A percentile compares a stretch with the other conserved stretches of the same genome.
Evolutionary conservation across 2,888 invertebrate genomes (phyloP).

Genomic region (Nemurella pictetii): DNA sequence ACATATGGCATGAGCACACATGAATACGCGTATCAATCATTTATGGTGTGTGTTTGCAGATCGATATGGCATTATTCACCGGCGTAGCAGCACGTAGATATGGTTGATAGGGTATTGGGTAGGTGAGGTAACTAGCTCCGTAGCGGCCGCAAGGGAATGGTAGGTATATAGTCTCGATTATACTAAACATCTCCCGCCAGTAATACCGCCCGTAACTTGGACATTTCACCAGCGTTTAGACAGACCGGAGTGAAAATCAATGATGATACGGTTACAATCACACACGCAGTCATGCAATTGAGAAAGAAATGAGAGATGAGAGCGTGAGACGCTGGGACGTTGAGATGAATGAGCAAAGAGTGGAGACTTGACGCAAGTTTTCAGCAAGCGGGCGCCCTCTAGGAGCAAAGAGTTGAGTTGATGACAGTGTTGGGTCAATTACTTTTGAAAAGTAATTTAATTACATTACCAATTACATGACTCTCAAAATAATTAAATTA

Average conservation of each 20-base stretch:
- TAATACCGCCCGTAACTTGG: background rate
- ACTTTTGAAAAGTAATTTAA: too few relatives aligned
- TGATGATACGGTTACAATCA: background rate
- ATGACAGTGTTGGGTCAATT: too few relatives aligned
- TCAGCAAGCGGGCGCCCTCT: background rate
- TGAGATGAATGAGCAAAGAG: background rate
- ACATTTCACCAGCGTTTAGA: background rate
- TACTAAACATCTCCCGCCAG: background rate
- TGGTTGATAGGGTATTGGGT: background rate
- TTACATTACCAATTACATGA: too few relatives aligned
- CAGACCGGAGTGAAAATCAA: background rate
- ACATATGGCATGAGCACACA: conserved; percentile 9
- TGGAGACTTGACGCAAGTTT: too few relatives aligned
- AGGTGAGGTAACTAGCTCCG: too few relatives aligned
- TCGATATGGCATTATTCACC: conserved; percentile 1
- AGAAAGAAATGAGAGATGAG: background rate
- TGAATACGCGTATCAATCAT: conserved; percentile 1
- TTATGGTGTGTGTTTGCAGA: background rate
- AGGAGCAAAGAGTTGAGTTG: background rate
- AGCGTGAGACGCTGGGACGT: background rate
- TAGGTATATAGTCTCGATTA: background rate
- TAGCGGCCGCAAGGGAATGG: too few relatives aligned
- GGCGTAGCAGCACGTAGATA: background rate
- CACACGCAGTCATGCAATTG: background rate
- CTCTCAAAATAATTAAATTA: too few relatives aligned